Base-by-base conservation (phyloP, 23 tunicate species). In the Clavelina lepadiformis region DNA sequence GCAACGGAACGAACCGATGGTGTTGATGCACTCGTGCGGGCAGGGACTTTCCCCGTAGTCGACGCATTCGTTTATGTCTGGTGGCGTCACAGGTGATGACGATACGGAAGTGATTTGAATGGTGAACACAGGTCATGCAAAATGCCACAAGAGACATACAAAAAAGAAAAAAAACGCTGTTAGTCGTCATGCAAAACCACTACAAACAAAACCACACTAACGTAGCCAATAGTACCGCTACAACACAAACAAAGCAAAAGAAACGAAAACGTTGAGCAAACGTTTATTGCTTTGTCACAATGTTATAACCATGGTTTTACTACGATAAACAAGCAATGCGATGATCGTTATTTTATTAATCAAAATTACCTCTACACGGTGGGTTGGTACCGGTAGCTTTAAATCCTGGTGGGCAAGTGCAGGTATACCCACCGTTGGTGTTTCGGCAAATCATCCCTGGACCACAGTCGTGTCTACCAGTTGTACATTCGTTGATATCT, bases 401-500 rank as follows among this genome's bases (percentile, higher is more conserved):
- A 37, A 73, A 82, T 2, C 89, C 89, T 4, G 89, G 81, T 28
- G 79, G 80, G 33, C 89, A 82, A 23, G 44, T 69, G 46, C 89
- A 82, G 37, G 54, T 86, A 52, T 86, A 86, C 19, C 87, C 87
- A 38, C 87, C 87, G 5, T 63, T 37, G 11, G 87, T 79, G 61
- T 86, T 86, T 31, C 57, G 56, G 51, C 95, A 86, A 3, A 55
- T 31, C 81, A 86, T 72, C 2, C 95, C 95, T 24, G 33, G 28
- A 1, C 77, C 92, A 30, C 99, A 94, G 7, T 67, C 66, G 60
- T 76, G 79, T 63, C 75, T 65, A 18, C 80, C 95, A n/a, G 83
- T 53, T 15, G 77, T 36, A 52, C 99, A 94, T 71, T 94, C 99
- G 66, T 94, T 80, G 38, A 86, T 86, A 71, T 94, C 99, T 89